Conservation (phyloP, 2,888 invertebrate species). For the Microchrysa polita region DNA sequence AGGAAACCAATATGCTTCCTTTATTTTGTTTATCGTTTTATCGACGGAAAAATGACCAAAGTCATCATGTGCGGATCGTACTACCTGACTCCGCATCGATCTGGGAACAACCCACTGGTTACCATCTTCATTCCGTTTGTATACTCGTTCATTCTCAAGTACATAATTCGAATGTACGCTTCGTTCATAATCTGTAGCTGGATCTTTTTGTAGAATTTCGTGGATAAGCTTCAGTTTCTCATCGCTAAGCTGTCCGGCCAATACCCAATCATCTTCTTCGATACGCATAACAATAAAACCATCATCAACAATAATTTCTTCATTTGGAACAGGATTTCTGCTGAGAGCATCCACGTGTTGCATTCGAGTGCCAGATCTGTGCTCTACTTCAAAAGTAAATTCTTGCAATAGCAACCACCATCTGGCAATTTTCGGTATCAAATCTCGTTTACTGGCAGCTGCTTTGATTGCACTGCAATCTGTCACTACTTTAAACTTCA, state of each 20-base stretch:
- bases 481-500: too few relatives aligned
- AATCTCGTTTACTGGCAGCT: slow-evolving; percentile 47
- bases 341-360: slow-evolving; percentile 55
- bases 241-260: slow-evolving; percentile 52
- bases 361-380: slow-evolving; percentile 55
- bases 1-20: too few relatives aligned
- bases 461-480: slow-evolving; percentile 53
- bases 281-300: slow-evolving; percentile 41
- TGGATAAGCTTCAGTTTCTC: slow-evolving; percentile 47
- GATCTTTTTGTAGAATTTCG: slow-evolving; percentile 41
- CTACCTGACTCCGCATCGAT: too few relatives aligned
- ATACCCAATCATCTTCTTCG: slow-evolving; percentile 52
- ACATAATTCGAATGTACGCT: slow-evolving; percentile 47
- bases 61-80: too few relatives aligned
- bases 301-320: background rate
- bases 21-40: too few relatives aligned
- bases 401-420: slow-evolving; percentile 57
- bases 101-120: too few relatives aligned
- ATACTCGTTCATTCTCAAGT: slow-evolving; percentile 46
- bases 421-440: slow-evolving; percentile 54
- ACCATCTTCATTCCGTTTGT: too few relatives aligned
- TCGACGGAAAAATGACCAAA: too few relatives aligned
- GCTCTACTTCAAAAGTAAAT: slow-evolving; percentile 55
- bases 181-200: slow-evolving; percentile 20
- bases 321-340: slow-evolving; percentile 49